A percentile compares a stretch with the other conserved stretches of the same genome.
Evolutionary conservation across 1,140 invertebrate genomes (phyloP).

Genomic region (Amyelois transitella): DNA sequence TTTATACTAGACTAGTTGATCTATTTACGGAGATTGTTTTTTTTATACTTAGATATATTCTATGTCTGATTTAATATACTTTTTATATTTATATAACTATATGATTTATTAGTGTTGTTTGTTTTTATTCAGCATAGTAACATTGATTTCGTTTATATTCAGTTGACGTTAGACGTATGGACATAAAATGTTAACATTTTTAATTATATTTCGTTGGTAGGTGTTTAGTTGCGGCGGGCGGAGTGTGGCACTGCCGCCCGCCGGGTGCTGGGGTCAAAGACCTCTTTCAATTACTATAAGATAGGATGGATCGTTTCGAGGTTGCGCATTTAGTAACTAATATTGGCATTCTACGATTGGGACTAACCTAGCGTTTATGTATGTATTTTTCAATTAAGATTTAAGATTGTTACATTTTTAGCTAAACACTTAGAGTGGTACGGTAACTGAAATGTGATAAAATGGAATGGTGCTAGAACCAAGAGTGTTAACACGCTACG

Average conservation of each 20-base stretch:
- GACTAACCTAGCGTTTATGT: constrained; percentile 76
- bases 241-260: constrained; percentile 17
- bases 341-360: constrained; percentile 76
- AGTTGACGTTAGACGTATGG: constrained; percentile 46
- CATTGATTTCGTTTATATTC: constrained; percentile 59
- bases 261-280: constrained; percentile 60
- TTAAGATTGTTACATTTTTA: constrained; percentile 76
- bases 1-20: constrained; percentile 76
- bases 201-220: constrained; percentile 69
- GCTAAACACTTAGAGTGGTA: constrained; percentile 76
- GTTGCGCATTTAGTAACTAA: constrained; percentile 73
- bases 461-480: constrained; percentile 76
- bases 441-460: constrained; percentile 76
- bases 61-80: constrained; percentile 76
- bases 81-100: constrained; percentile 73
- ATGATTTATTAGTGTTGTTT: constrained; percentile 76
- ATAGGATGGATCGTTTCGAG: constrained; percentile 56
- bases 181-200: constrained; percentile 56
- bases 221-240: constrained; percentile 53
- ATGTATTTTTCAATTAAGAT: constrained; percentile 72
- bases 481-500: constrained; percentile 72
- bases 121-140: constrained; percentile 73
- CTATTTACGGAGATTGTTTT: constrained; percentile 77
- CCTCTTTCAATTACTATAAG: constrained; percentile 66
- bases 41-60: constrained; percentile 76